These are phyloP conservation scores for Anguilla marmorata DNA, from an alignment of 2,797 vertebrate species.

Conservation along the genomic window DNA sequence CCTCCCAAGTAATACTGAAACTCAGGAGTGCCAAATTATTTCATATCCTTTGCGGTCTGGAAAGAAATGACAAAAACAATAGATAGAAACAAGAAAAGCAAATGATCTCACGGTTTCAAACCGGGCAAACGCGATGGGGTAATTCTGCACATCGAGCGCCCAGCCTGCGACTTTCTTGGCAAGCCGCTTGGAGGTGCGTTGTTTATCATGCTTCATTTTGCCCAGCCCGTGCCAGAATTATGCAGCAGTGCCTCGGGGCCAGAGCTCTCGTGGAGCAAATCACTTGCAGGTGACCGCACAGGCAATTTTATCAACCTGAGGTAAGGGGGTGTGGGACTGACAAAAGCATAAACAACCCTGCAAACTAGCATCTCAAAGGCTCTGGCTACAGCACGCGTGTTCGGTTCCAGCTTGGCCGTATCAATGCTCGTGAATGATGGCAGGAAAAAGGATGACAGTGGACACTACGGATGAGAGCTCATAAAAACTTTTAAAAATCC, in stretches of 20 bases:
- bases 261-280: slow-evolving; percentile 73
- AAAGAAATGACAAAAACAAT: slow-evolving; percentile 48
- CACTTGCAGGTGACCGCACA: slow-evolving; percentile 73
- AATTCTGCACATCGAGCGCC: slow-evolving; percentile 71
- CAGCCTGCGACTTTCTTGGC: slow-evolving; percentile 65
- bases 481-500: slow-evolving; percentile 71
- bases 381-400: slow-evolving; percentile 48
- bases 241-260: slow-evolving; percentile 65
- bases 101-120: slow-evolving; percentile 69
- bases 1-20: slow-evolving; percentile 48
- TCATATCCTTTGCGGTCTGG: slow-evolving; percentile 61
- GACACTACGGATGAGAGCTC: slow-evolving; percentile 65
- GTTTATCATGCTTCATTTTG: slow-evolving; percentile 69
- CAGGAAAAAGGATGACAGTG: slow-evolving; percentile 38
- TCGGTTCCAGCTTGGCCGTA: slow-evolving; percentile 54
- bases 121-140: slow-evolving; percentile 69
- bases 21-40: slow-evolving; percentile 63
- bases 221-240: slow-evolving; percentile 69
- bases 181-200: slow-evolving; percentile 65
- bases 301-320: slow-evolving; percentile 69
- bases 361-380: slow-evolving; percentile 55
- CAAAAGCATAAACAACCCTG: slow-evolving; percentile 66
- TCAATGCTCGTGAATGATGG: slow-evolving; percentile 54
- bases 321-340: slow-evolving; percentile 56
- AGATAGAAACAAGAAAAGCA: slow-evolving; percentile 60